Base-by-base conservation (phyloP, 2,797 vertebrate genomes). In the Microcaecilia unicolor region DNA sequence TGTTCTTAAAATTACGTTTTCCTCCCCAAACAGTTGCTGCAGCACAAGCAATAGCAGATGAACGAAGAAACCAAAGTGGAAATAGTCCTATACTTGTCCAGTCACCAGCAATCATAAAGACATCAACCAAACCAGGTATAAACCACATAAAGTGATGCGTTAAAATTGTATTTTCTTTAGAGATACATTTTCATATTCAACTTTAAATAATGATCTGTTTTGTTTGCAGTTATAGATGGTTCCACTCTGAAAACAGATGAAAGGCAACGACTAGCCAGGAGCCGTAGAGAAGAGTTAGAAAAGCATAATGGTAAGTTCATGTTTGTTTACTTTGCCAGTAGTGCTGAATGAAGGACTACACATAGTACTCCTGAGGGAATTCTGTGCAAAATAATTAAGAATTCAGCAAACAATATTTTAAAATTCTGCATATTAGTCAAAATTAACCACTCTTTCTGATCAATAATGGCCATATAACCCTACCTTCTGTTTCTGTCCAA, bases 231-330 rank as follows among this genome's bases (percentile, higher is more conserved):
- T 36, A 74, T 95, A 46, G 90, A 95, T 58, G 91, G 89, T 12
- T 90, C 88, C 10, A 37, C 81, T 12, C 74, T 99, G 48, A 91
- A 74, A 79, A 88, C 89, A 63, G 93, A 96, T 58, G 80, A 94
- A 53, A 87, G 87, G 42, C 87, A 95, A 49, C 75, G 87, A 55
- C 82, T 97, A 56, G 96, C 89, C 21, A 90, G 86, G 55, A 90
- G 97, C 13, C 87, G 94, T 6, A 72, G 94, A 55, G 93, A 98
- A 58, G 90, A 97, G 38, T 82, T 71, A 28, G 89, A 90, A 4
- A 87, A 70, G 62, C 84, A 91, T 36, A 81, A 94, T 29, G 93
- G 93, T 95, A 81, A 68, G 63, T 51, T 49, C n/a, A 9, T 12
- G 2, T 41, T 13, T n/a, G 18, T n/a, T n/a, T n/a, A 44, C 36